Evolutionary conservation across 2,113 vertebrate genomes (phyloP).

Genomic region (Pseudonaja textilis): DNA sequence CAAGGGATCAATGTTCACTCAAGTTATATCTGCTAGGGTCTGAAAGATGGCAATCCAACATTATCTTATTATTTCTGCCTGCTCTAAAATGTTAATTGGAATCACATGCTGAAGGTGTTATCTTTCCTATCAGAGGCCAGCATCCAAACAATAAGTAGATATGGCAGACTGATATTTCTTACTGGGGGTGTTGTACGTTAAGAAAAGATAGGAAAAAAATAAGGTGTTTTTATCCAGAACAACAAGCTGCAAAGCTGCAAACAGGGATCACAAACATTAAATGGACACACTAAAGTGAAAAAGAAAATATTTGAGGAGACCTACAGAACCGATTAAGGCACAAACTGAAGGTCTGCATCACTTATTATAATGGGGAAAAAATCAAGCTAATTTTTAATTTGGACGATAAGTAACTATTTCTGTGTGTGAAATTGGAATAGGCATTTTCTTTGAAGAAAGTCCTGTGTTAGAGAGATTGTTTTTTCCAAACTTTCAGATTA

Average conservation of each 20-base stretch:
- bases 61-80: conserved; percentile 14
- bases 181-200: not conserved
- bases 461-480: not conserved
- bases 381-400: not conserved
- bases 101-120: conserved; percentile 20
- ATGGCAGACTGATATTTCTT: conserved; percentile 24
- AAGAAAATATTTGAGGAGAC: not conserved
- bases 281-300: not conserved
- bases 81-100: conserved; percentile 30
- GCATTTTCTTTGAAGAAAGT: not conserved
- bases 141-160: conserved; percentile 9
- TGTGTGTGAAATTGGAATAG: not conserved
- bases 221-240: conserved; percentile 5
- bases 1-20: conserved; percentile 1
- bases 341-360: not conserved
- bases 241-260: not conserved
- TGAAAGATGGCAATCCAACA: conserved; percentile 18
- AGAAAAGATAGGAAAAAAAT: not conserved
- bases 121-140: conserved; percentile 3
- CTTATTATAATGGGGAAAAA: not conserved
- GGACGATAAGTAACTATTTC: not conserved
- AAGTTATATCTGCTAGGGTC: not conserved
- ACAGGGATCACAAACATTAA: not conserved
- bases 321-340: not conserved
- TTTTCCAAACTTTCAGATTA: not conserved